A percentile compares a stretch with the other conserved stretches of the same genome.
Conservation (phyloP, 2,797 vertebrate genomes). For the Carduelis carduelis region DNA sequence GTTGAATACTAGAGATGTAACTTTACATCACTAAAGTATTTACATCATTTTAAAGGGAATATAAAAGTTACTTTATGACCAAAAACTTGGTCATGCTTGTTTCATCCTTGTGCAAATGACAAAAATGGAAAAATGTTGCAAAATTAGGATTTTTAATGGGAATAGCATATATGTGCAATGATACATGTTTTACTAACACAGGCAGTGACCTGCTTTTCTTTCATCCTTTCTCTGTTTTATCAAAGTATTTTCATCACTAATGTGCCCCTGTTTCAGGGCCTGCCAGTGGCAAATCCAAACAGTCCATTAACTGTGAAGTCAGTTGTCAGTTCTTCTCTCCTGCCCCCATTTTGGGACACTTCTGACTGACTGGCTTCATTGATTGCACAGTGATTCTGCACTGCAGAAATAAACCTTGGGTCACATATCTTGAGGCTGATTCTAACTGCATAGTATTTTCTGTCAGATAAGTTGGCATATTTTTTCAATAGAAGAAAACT, state of each 20-base stretch:
- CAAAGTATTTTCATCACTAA: background rate
- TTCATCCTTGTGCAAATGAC: background rate
- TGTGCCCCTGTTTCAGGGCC: background rate
- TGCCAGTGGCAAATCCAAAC: background rate
- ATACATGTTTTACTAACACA: background rate
- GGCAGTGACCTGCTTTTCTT: background rate
- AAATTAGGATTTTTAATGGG: background rate
- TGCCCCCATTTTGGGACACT: background rate
- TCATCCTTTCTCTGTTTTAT: background rate
- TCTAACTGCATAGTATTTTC: background rate
- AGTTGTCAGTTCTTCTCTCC: background rate
- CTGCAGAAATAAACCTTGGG: background rate
- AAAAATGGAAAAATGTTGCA: background rate
- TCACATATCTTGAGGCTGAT: background rate
- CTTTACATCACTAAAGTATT: background rate
- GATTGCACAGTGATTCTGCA: background rate
- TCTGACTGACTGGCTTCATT: background rate
- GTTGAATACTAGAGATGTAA: background rate
- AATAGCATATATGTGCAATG: rapidly evolving
- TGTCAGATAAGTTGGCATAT: background rate
- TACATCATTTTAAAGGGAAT: background rate
- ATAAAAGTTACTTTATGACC: background rate
- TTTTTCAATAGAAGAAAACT: background rate
- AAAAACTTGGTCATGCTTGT: background rate
- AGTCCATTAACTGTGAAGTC: background rate